Base-by-base conservation (phyloP, 2,113 vertebrate species). In the Meles meles region DNA sequence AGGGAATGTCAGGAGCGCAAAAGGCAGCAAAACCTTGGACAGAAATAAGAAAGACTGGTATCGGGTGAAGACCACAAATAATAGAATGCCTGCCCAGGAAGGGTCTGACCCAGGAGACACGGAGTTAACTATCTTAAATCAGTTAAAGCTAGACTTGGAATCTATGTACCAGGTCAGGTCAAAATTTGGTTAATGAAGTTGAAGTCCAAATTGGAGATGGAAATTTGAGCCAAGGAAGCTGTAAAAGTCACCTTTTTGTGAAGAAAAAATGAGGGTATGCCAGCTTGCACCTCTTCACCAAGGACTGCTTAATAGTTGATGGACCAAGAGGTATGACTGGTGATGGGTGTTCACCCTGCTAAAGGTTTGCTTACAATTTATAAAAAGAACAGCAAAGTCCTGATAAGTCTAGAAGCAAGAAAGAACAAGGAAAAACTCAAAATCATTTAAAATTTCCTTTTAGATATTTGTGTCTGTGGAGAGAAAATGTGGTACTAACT, bases 131-230 rank as follows among this genome's bases (percentile, higher is more conserved):
- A 0, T 42, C 82, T n/a, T 5, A 49, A 67, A 76, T 87, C 74
- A 65, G 31, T 61, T 34, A 81, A 42, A 37, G 67, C 71, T 37
- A 31, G 27, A 80, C 37, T 90, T 10, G 7, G 77, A n/a, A 29
- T 77, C 49, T 69, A 1, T 7, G 55, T 2, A 37, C 31, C 42
- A 90, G 61, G 9, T 88, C 4, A 4, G 85, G 77, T 88, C 23
- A 57, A 49, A 95, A 44, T 94, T 71, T 61, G 81, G 63, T 57
- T 93, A 82, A 94, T 63, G 90, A 94, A 85, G 76, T 59, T 77
- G 29, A 87, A 80, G 31, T 61, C 23, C 67, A 89, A 81, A 52
- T 6, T 81, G 49, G 44, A 90, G 59, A 79, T 17, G 55, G 49
- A 96, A 52, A 39, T n/a, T 14, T 65, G 31, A 95, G 42, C 49